A percentile compares a stretch with the other conserved stretches of the same genome.
Evolutionary conservation across 2,797 vertebrate species (phyloP).

Genomic region (Rallus crepitans): DNA sequence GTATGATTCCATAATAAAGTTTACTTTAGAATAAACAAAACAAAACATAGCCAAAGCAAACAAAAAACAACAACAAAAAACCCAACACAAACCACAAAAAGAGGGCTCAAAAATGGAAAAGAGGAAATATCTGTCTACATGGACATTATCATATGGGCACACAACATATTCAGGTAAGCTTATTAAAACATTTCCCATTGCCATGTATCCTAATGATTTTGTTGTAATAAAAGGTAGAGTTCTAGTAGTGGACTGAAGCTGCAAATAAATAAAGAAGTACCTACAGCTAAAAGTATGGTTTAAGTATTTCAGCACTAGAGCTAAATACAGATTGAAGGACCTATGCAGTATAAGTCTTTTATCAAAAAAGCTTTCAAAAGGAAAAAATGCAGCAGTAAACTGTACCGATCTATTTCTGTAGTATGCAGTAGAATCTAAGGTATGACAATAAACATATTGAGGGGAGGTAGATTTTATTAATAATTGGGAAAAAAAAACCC

Average conservation of each 20-base stretch:
- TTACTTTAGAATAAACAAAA: background rate
- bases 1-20: background rate
- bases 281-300: background rate
- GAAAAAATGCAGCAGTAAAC: constrained; percentile 32
- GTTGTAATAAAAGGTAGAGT: background rate
- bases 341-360: constrained; percentile 39
- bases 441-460: constrained; percentile 53
- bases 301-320: constrained; percentile 48
- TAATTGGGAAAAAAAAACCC: constrained; percentile 49
- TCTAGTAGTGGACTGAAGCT: background rate
- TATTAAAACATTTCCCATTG: background rate
- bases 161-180: background rate
- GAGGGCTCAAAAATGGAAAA: background rate
- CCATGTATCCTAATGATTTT: background rate
- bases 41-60: too few relatives aligned
- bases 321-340: constrained; percentile 65
- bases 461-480: constrained; percentile 45
- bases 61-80: too few relatives aligned
- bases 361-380: constrained; percentile 68
- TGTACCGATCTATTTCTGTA: background rate
- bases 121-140: background rate
- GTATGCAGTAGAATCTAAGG: background rate
- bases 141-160: background rate
- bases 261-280: constrained; percentile 44
- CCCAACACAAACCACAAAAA: too few relatives aligned